Conservation (phyloP, 2,797 vertebrate species). For the Picus viridis region DNA sequence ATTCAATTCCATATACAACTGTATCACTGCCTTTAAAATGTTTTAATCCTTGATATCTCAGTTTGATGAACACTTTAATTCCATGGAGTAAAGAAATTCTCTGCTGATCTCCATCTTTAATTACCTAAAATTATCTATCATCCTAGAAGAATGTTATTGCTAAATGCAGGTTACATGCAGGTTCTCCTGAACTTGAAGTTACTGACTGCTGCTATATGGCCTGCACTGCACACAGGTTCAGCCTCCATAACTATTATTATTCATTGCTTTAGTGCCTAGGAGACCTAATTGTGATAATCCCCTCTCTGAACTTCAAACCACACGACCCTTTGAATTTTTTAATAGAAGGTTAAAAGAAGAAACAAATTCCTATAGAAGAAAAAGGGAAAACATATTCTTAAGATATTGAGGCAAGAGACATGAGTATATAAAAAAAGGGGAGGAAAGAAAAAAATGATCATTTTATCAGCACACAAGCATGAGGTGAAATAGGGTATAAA, state of each 20-base stretch:
- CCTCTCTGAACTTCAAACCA: conserved; percentile 49
- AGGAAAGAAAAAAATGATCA: background rate
- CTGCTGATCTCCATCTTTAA: background rate
- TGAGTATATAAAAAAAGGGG: background rate
- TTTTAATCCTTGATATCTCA: background rate
- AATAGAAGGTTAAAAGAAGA: conserved; percentile 56
- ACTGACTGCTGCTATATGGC: conserved; percentile 24
- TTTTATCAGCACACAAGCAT: conserved; percentile 20
- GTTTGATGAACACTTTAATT: background rate
- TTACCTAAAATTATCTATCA: background rate
- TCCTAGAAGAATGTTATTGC: background rate
- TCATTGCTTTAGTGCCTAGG: conserved; percentile 57
- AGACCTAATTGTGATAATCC: conserved; percentile 71
- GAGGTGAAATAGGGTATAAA: background rate
- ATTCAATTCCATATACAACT: background rate
- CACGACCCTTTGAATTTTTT: conserved; percentile 44
- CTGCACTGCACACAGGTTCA: conserved; percentile 13
- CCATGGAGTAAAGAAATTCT: background rate
- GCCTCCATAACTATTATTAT: conserved; percentile 48
- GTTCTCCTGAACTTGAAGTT: background rate
- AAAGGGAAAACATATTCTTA: conserved; percentile 38
- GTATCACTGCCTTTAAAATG: background rate
- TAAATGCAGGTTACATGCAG: background rate
- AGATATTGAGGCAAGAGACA: conserved; percentile 13
- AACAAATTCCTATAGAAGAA: conserved; percentile 52